Conservation (phyloP, 2,113 vertebrate genomes). For the Atractosteus spatula region DNA sequence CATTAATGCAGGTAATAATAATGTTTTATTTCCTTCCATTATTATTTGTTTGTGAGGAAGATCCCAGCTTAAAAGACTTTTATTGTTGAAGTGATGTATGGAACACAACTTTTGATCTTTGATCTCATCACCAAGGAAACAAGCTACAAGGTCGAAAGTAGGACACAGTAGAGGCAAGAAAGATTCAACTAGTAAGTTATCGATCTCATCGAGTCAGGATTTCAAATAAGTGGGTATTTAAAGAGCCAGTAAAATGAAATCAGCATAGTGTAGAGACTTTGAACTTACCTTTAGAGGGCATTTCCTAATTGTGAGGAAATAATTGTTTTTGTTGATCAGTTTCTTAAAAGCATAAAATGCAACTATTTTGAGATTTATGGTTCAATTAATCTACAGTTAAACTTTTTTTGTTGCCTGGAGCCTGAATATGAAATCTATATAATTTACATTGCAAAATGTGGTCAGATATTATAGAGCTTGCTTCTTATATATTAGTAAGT, state of each 20-base stretch:
- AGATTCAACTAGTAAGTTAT: background rate
- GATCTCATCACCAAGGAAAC: conserved; percentile 58
- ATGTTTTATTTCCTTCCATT: conserved; percentile 19
- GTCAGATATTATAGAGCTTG: too few relatives aligned
- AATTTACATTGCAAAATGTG: background rate
- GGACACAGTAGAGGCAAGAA: background rate
- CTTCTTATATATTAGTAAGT: too few relatives aligned
- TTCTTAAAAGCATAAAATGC: too few relatives aligned
- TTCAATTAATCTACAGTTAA: background rate
- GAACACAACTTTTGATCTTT: conserved; percentile 52
- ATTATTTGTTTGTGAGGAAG: conserved; percentile 21
- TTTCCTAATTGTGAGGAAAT: too few relatives aligned
- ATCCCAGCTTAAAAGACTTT: conserved; percentile 41
- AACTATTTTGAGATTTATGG: too few relatives aligned
- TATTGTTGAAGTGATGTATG: conserved; percentile 54
- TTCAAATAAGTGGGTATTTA: conserved; percentile 10
- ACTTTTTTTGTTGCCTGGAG: background rate
- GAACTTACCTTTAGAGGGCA: too few relatives aligned
- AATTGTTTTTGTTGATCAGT: too few relatives aligned
- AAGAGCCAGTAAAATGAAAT: background rate
- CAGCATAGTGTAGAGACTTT: too few relatives aligned
- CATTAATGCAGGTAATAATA: conserved; percentile 35
- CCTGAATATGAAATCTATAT: too few relatives aligned
- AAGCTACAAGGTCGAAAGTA: conserved; percentile 24
- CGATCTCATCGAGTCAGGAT: conserved; percentile 17